Base-by-base conservation (phyloP, 2,797 vertebrate genomes). In the Xiphophorus birchmanni region DNA sequence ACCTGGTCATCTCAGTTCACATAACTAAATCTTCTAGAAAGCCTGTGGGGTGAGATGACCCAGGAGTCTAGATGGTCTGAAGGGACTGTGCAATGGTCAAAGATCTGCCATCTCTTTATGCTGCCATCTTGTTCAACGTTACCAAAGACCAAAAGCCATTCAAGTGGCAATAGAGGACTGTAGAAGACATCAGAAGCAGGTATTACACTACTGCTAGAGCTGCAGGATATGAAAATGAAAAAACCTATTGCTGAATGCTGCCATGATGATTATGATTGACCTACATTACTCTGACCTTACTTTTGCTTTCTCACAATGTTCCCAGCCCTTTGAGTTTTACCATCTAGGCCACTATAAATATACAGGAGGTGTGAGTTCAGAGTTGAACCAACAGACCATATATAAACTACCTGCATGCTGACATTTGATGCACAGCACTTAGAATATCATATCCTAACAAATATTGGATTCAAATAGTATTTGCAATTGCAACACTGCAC, bases 301-400 rank as follows among this genome's bases (percentile, higher is more conserved):
- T 44, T 6, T n/a, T 21, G 5, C 23, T 5, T 44, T 44, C 67
- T 44, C 40, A 44, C 40, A 44, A 71, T 71, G 40, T n/a, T 23
- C 26, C 10, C 65, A 69, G 10, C 18, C 4, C 67, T n/a, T 26
- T 26, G 40, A 44, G 67, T 12, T n/a, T 44, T 71, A 44, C 42
- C n/a, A 71, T 71, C 12, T 71, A 44, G 67, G 67, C 40, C 40
- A n/a, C 67, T 71, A 44, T 71, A 71, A 71, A 71, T 44, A 71
- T n/a, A 44, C 23, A 44, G 11, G 40, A 42, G 11, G 67, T n/a
- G 40, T 15, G 40, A 42, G n/a, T 71, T 44, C 35, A 40, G 63
- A 37, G 63, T 40, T 32, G 7, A 15, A 40, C 23, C 67, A 71
- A n/a, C 67, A 44, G 23, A n/a, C 5, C 40, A 44, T 5, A 13